A percentile compares a stretch with the other conserved stretches of the same genome.
phyloP scores from a whole-genome alignment of 2,113 vertebrate species.

The Cochlearius cochlearius region DNA sequence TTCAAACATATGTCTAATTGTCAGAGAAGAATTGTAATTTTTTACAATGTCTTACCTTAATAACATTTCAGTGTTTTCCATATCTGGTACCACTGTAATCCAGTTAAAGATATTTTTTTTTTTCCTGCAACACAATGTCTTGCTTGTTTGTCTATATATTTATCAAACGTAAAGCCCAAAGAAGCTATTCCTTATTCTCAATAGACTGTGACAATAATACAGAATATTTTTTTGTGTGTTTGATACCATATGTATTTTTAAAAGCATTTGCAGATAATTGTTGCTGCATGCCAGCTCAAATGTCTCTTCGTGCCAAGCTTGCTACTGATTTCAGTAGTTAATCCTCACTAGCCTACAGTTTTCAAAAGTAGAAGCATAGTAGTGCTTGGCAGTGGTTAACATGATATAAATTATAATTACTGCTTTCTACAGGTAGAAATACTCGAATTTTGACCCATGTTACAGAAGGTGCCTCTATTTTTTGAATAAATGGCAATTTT shows the following conservation, averaged over 20 bases:
- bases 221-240: neutral
- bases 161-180: neutral
- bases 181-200: neutral
- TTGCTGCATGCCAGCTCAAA: neutral
- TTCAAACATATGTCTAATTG: slow-evolving; percentile 5
- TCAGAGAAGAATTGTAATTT: neutral
- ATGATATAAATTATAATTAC: neutral
- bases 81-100: neutral
- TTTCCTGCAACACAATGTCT: neutral
- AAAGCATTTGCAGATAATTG: neutral
- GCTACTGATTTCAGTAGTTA: neutral
- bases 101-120: neutral
- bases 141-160: neutral
- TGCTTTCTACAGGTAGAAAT: neutral
- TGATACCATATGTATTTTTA: neutral
- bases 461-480: neutral
- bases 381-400: neutral
- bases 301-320: neutral
- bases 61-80: neutral
- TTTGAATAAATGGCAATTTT: neutral
- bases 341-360: neutral
- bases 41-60: neutral
- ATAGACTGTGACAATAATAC: neutral
- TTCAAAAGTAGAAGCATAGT: neutral
- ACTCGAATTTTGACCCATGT: neutral